Conservation (phyloP, 2,797 vertebrate species). For the Myoxocephalus aenaeus region DNA sequence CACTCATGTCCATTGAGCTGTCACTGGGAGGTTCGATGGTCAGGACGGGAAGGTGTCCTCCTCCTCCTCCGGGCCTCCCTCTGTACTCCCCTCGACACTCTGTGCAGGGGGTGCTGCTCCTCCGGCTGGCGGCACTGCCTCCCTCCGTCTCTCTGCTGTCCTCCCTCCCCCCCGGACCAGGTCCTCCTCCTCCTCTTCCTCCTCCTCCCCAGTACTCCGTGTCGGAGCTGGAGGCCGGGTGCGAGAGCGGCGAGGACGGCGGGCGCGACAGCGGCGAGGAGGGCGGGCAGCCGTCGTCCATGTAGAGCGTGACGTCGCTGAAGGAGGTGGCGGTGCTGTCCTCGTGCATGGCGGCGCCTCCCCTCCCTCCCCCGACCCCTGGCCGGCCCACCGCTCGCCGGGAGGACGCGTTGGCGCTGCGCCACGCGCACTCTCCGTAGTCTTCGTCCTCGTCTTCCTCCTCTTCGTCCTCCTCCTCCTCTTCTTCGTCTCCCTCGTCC, state of each 20-base stretch:
- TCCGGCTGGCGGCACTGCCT: constrained; percentile 82
- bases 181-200: constrained; percentile 63
- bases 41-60: constrained; percentile 90
- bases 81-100: constrained; percentile 90
- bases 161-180: constrained; percentile 73
- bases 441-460: constrained; percentile 81
- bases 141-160: constrained; percentile 86
- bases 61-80: constrained; percentile 60
- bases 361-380: constrained; percentile 68
- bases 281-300: constrained; percentile 89
- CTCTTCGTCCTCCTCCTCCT: constrained; percentile 77
- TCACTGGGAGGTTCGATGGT: constrained; percentile 95
- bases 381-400: constrained; percentile 62
- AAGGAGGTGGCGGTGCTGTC: constrained; percentile 93
- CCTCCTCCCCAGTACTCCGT: constrained; percentile 88
- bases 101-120: constrained; percentile 88
- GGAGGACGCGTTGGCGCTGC: constrained; percentile 67
- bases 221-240: constrained; percentile 87
- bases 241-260: constrained; percentile 87
- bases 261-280: constrained; percentile 86
- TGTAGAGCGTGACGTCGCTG: constrained; percentile 93
- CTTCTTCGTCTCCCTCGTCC: constrained; percentile 78
- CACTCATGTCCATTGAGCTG: constrained; percentile 95
- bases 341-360: constrained; percentile 87
- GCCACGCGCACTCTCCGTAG: constrained; percentile 80